These are phyloP conservation scores for Aurelia sp. DNA, from an alignment of 30 jellyfish, hydroid and myxozoan genomes.

Conservation along the genomic window DNA sequence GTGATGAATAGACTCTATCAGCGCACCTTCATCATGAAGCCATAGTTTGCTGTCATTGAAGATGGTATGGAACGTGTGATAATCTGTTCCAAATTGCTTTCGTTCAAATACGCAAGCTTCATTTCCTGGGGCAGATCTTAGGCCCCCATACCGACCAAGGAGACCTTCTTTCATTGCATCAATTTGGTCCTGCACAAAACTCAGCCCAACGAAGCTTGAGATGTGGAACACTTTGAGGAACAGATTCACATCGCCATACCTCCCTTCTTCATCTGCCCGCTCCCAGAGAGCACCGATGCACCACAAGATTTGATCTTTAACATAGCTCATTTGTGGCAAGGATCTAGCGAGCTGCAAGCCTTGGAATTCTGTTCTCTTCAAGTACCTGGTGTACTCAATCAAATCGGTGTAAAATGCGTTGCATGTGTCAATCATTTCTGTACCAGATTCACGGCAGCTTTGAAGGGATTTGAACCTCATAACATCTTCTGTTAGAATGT, in stretches of 20 bases:
- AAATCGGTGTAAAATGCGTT: conserved; percentile 40
- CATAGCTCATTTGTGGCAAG: conserved; percentile 48
- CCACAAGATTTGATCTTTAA: conserved; percentile 65
- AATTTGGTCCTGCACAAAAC: conserved; percentile 16
- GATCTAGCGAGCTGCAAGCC: conserved; percentile 52
- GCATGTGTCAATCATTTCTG: conserved; percentile 24
- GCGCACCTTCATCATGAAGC: conserved; percentile 47
- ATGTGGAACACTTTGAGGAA: conserved; percentile 36
- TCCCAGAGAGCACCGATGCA: conserved; percentile 20
- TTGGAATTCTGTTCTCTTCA: not conserved
- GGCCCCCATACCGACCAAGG: not conserved
- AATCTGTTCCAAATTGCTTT: too few species aligned
- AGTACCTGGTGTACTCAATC: conserved; percentile 13
- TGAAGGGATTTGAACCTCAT: not conserved
- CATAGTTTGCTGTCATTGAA: conserved; percentile 41
- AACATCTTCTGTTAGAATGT: not conserved
- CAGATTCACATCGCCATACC: conserved; percentile 39
- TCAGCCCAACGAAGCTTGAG: conserved; percentile 25
- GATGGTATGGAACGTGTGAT: conserved; percentile 40
- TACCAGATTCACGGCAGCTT: not conserved
- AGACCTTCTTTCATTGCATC: conserved; percentile 27
- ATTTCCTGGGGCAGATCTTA: not conserved
- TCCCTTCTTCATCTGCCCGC: conserved; percentile 25
- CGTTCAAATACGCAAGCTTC: conserved; percentile 23
- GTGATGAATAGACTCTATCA: conserved; percentile 23